Conservation (phyloP, 1,140 invertebrate genomes). For the Charaxes varanes region DNA sequence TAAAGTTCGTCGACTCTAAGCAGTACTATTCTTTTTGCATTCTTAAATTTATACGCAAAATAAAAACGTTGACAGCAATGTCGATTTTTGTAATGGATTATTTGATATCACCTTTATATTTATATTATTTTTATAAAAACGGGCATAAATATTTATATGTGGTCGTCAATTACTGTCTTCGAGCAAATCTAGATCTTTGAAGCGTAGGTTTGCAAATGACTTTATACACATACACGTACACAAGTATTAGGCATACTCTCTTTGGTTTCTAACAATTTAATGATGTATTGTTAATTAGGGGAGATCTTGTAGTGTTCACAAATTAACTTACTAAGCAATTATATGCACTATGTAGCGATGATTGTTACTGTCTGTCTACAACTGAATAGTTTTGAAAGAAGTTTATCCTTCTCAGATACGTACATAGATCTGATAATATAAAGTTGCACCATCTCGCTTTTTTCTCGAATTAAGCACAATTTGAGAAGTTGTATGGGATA, state of each 20-base stretch:
- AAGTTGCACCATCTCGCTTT: conserved; percentile 32
- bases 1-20: no score
- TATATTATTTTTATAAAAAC: no score
- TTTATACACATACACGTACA: conserved; percentile 6
- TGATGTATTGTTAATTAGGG: conserved; percentile 4
- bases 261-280: no score
- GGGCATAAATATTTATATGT: conserved; percentile 42
- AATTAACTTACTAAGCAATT: conserved; percentile 9
- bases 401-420: conserved; percentile 8
- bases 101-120: no score
- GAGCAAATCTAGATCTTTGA: conserved; percentile 26
- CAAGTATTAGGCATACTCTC: no score
- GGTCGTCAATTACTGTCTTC: conserved; percentile 64
- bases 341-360: conserved; percentile 15
- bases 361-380: conserved; percentile 14
- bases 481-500: conserved; percentile 66
- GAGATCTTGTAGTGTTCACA: conserved; percentile 8
- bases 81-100: no score
- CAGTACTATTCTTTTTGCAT: no score
- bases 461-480: conserved; percentile 49
- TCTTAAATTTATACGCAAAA: no score
- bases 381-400: conserved; percentile 17
- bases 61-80: no score
- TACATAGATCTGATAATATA: conserved; percentile 11
- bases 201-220: conserved; percentile 8